phyloP scores from a whole-genome alignment of 2,113 vertebrate genomes.

The Tringa solitaria region DNA sequence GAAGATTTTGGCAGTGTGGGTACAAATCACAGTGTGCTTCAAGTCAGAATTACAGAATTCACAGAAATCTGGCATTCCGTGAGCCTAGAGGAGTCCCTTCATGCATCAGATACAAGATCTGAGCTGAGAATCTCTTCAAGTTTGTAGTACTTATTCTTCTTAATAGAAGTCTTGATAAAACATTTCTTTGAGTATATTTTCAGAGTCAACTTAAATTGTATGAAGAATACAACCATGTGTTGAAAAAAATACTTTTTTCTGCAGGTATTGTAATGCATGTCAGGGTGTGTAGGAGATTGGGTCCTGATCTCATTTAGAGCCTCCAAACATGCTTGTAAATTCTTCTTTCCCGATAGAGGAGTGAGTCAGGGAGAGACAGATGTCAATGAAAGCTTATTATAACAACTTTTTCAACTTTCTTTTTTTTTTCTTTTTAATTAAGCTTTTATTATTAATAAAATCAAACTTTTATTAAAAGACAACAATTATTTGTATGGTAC shows the following conservation, averaged over 20 bases:
- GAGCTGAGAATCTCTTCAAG: background rate
- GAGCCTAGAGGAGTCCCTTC: background rate
- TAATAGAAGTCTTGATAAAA: background rate
- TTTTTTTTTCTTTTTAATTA: background rate
- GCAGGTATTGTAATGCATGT: background rate
- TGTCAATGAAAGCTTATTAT: background rate
- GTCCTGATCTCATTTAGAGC: background rate
- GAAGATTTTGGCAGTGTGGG: background rate
- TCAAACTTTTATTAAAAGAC: background rate
- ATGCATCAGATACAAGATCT: background rate
- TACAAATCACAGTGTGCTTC: background rate
- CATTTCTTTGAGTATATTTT: background rate
- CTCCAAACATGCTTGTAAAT: background rate
- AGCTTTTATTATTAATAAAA: background rate
- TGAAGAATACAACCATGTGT: background rate
- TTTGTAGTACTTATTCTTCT: background rate
- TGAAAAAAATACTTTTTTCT: background rate
- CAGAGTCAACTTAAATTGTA: background rate
- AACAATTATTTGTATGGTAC: accelerated
- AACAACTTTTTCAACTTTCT: background rate
- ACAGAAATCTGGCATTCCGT: background rate
- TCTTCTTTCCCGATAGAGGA: background rate
- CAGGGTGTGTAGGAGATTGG: background rate
- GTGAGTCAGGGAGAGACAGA: background rate
- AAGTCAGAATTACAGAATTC: background rate